Conservation (phyloP, 2,113 vertebrate genomes). For the Xiphophorus couchianus region DNA sequence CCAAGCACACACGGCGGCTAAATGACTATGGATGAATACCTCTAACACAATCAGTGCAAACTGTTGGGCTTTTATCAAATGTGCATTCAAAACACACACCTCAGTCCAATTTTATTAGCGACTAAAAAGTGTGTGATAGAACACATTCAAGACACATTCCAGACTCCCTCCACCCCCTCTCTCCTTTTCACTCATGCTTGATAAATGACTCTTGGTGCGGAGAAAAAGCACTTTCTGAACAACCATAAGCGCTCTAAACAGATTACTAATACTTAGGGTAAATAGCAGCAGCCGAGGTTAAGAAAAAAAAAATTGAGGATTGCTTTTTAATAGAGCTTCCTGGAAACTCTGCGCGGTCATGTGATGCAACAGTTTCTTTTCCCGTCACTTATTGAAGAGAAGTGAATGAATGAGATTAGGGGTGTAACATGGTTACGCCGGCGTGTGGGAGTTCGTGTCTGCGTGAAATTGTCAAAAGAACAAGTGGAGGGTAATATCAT, state of each 20-base stretch:
- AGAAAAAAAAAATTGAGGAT: conserved; percentile 39
- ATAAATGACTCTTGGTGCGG: conserved; percentile 64
- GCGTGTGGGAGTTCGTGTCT: conserved; percentile 23
- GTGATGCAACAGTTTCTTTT: conserved; percentile 66
- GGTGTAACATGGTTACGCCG: conserved; percentile 40
- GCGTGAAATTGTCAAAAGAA: conserved; percentile 38
- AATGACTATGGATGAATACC: conserved; percentile 14
- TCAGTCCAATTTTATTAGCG: conserved; percentile 56
- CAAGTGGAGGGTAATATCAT: conserved; percentile 30
- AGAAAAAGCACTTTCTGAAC: conserved; percentile 73
- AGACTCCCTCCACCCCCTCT: conserved; percentile 31
- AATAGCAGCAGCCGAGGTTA: conserved; percentile 61
- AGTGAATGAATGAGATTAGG: conserved; percentile 76
- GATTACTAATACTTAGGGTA: conserved; percentile 76
- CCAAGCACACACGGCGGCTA: conserved; percentile 1
- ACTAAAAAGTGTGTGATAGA: conserved; percentile 55
- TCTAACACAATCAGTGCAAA: conserved; percentile 23
- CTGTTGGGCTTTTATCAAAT: conserved; percentile 42
- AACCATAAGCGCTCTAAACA: conserved; percentile 70
- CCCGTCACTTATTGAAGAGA: conserved; percentile 69
- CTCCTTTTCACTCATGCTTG: conserved; percentile 58
- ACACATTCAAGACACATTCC: conserved; percentile 63
- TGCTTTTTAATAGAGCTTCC: conserved; percentile 69
- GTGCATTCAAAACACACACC: conserved; percentile 58
- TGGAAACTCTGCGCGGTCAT: conserved; percentile 64